Base-by-base conservation (phyloP, 1,140 invertebrate genomes). In the Penaeus indicus region DNA sequence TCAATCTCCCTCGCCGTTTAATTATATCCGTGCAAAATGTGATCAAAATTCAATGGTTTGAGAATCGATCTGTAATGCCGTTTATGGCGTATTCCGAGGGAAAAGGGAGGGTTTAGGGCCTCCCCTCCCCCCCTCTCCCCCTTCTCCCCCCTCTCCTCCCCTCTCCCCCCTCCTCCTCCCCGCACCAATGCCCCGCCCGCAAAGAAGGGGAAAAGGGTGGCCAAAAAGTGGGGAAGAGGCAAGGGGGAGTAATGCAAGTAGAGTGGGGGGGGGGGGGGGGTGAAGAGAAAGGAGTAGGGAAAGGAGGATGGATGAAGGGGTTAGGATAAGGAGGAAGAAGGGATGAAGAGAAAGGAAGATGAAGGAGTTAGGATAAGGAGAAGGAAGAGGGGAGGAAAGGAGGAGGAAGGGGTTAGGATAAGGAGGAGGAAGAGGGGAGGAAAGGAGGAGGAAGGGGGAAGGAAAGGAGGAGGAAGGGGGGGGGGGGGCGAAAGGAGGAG, bases 1-100 rank as follows among this genome's bases (percentile, higher is more conserved):
- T 85, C 84, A 85, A 32, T 27, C 77, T 54, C 69, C 47, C 84
- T 38, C 83, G 32, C 69, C 83, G 69, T 75, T 85, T 85, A 75
- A 85, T 85, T 85, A 85, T 77, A 77, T 32, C 84, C 84, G 84
- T 85, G 69, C 69, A 85, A 77, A 85, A 85, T 85, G 84, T 77
- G 84, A 85, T 85, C 84, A 85, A 85, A 85, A 85, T 85, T 85
- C 84, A 85, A 85, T 85, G 84, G 84, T 60, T 61, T 77, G 47
- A 42, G 84, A 63, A 78, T 85, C 84, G 84, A 85, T 78, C 69
- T n/a, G 54, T 85, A 85, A 85, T 85, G 27, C 84, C 69, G 42
- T 85, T 85, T 85, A 78, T 85, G 84, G 84, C 47, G 47, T 27
- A 60, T 85, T 85, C 60, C 10, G 61, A 60, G 42, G 60, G 83